Conservation (phyloP, 2,888 invertebrate genomes). For the Mesochorus sp. region DNA sequence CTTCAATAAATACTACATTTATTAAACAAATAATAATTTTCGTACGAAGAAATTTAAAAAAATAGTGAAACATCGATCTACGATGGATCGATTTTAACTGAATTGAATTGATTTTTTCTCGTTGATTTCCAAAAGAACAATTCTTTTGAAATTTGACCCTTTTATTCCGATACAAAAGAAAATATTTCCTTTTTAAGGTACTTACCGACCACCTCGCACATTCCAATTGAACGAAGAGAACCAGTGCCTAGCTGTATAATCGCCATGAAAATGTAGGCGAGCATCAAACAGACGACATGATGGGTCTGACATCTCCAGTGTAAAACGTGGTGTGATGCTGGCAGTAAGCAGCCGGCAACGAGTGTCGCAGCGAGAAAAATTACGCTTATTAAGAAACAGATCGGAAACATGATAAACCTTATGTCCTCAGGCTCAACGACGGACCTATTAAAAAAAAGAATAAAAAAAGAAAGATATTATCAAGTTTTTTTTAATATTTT, state of each 20-base stretch:
- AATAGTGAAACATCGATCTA: too few relatives aligned
- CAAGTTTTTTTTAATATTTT: not conserved
- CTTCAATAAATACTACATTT: too few relatives aligned
- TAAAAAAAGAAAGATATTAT: not conserved
- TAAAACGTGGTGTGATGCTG: conserved; percentile 92
- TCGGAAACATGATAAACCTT: conserved; percentile 89
- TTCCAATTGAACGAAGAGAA: conserved; percentile 84
- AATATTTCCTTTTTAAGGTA: conserved; percentile 60
- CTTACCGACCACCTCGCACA: conserved; percentile 89
- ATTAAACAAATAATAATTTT: too few relatives aligned
- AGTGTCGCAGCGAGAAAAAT: conserved; percentile 92
- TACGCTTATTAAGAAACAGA: conserved; percentile 90
- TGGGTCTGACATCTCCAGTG: conserved; percentile 95
- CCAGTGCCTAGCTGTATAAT: conserved; percentile 88
- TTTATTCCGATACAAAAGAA: not conserved
- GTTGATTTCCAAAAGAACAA: too few relatives aligned
- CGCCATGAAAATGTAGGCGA: conserved; percentile 91
- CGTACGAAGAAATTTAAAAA: too few relatives aligned
- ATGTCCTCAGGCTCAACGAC: conserved; percentile 80
- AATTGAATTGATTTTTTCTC: too few relatives aligned
- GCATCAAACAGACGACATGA: conserved; percentile 91
- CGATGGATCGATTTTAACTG: too few relatives aligned
- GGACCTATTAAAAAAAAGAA: conserved; percentile 61
- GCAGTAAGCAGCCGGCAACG: conserved; percentile 90
- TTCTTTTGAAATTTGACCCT: too few relatives aligned